Evolutionary conservation across 2,888 invertebrate genomes (phyloP), one percentile per base, ranked within the genome.

Genomic region (Hemicrepidius hirtus): DNA sequence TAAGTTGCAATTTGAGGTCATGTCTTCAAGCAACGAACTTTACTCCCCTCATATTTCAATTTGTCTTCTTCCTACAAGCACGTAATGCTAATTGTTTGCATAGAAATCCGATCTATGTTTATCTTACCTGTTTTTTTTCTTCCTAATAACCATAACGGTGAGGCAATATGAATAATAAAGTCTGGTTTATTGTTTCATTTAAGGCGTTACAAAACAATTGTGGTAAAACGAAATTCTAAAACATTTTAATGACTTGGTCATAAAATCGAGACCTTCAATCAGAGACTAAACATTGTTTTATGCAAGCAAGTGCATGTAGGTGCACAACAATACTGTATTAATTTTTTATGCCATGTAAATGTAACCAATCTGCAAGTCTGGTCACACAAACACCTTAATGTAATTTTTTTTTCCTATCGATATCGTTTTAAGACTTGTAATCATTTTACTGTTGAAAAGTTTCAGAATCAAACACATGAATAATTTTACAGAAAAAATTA

Each of bases 81-180:
- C 44, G 44, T 44, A 41, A 41, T n/a, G 40, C n/a, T 40, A 53
- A 53, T 53, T 53, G 53, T 53, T 53, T 53, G 53, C 53, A n/a
- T 53, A 53, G 53, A 53, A 53, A 53, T 28, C 28, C 28, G 53
- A 53, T 53, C n/a, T 21, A 32, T 53, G 53, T 53, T 53, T 24
- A 32, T 13, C 13, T 7, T 53, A 24, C 24, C 21, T 2, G n/a
- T 6, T 21, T 28, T 7, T 13, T 53, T n/a, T 53, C n/a, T n/a
- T 49, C 0, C 3, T 49, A 53, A 53, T 53, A 53, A 53, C n/a
- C 53, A 32, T 53, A 53, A 53, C 53, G 12, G 28, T 24, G 24
- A 50, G 12, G 24, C 24, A 12, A 50, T 50, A 50, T 24, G 50
- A 50, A 50, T 50, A n/a, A 50, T 50, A 5, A n/a, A 24, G 24